Conservation (phyloP, 2,888 invertebrate genomes). For the Drosophila emarginata region DNA sequence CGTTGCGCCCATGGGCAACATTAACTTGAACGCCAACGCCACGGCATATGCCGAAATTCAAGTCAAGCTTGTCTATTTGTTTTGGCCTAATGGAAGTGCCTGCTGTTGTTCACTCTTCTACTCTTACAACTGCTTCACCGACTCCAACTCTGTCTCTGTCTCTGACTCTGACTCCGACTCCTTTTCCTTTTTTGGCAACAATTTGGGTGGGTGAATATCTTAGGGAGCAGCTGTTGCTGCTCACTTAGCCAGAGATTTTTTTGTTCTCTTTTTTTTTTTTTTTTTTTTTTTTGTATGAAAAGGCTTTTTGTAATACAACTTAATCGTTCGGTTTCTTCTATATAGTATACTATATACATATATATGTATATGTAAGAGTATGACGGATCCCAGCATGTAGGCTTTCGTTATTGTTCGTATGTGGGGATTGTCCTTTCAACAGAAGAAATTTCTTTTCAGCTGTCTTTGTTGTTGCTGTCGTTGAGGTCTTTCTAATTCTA, state of each 20-base stretch:
- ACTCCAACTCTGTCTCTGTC: conserved; percentile 4
- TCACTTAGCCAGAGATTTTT: conserved; percentile 2
- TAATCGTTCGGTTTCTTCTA: conserved; percentile 58
- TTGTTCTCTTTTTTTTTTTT: not conserved
- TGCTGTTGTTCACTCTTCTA: conserved; percentile 9
- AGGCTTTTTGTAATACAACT: conserved; percentile 49
- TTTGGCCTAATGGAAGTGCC: conserved; percentile 66
- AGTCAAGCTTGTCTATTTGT: conserved; percentile 74
- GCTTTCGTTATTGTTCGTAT: conserved; percentile 3
- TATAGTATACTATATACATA: no score
- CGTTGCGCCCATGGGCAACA: no score
- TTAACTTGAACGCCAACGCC: not conserved
- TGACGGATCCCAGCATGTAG: conserved; percentile 42
- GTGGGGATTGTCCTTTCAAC: conserved; percentile 58
- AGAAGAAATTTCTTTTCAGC: conserved; percentile 65
- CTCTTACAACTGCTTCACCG: conserved; percentile 17
- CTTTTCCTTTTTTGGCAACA: not conserved
- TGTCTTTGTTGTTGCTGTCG: conserved; percentile 45
- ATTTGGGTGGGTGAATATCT: not conserved
- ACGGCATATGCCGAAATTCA: conserved; percentile 55
- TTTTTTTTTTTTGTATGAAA: not conserved
- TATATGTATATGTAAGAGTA: not conserved
- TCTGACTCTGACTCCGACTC: not conserved
- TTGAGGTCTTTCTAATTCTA: conserved; percentile 62
- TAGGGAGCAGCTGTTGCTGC: conserved; percentile 36